phyloP scores from a whole-genome alignment of 1,140 invertebrate genomes.

The Drosophila kurseongensis region DNA sequence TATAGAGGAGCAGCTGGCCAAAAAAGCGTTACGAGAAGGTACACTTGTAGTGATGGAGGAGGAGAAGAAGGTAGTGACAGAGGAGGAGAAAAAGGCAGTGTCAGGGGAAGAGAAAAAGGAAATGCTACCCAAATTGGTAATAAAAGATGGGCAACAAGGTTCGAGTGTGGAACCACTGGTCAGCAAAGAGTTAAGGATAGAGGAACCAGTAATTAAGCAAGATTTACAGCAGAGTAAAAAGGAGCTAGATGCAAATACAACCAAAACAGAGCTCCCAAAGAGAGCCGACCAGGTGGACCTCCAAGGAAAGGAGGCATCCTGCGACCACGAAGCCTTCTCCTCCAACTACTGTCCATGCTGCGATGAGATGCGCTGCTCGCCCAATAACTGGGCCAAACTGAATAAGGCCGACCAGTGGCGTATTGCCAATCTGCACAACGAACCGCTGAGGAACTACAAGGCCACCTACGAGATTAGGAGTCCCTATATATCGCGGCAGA shows the following conservation, averaged over 20 bases:
- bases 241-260: not conserved
- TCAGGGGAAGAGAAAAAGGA: not conserved
- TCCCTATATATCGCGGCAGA: slow-evolving; percentile 73
- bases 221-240: not conserved
- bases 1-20: slow-evolving; percentile 21
- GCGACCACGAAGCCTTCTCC: slow-evolving; percentile 10
- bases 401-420: slow-evolving; percentile 75
- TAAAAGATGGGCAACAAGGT: not conserved
- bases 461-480: slow-evolving; percentile 79
- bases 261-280: not conserved
- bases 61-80: not conserved
- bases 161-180: no score
- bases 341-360: slow-evolving; percentile 57
- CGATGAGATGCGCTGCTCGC: slow-evolving; percentile 59
- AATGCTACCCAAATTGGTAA: not conserved
- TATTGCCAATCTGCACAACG: slow-evolving; percentile 65
- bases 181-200: not conserved
- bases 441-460: slow-evolving; percentile 70
- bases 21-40: not conserved
- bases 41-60: not conserved
- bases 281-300: no score
- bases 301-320: not conserved
- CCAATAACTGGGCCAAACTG: slow-evolving; percentile 66
- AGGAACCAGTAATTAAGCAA: no score
- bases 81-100: not conserved